phyloP scores from a whole-genome alignment of 2,888 invertebrate species.

The Drosophila picticornis region DNA sequence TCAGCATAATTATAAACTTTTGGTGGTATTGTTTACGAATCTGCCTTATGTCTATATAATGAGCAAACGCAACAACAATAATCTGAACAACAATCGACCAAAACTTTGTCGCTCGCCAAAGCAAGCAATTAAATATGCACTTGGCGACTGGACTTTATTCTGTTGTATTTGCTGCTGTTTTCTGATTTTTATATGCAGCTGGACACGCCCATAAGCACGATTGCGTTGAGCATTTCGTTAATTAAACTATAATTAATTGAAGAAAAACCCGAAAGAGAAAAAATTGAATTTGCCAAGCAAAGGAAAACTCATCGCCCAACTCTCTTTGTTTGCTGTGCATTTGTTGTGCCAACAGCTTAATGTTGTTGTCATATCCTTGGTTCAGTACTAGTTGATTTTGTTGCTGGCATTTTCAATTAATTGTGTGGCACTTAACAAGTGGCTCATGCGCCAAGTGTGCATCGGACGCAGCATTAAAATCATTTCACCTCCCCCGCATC shows the following conservation, averaged over 20 bases:
- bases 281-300: constrained; percentile 11
- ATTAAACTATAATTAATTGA: constrained; percentile 77
- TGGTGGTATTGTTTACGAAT: constrained; percentile 62
- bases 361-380: constrained; percentile 51
- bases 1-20: constrained; percentile 83
- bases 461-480: constrained; percentile 29
- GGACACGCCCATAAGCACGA: constrained; percentile 72
- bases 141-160: constrained; percentile 33
- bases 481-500: not conserved
- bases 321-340: constrained; percentile 57
- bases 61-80: constrained; percentile 25
- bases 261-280: constrained; percentile 9
- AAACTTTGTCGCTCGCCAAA: constrained; percentile 53
- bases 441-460: constrained; percentile 40
- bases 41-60: constrained; percentile 60
- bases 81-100: constrained; percentile 8
- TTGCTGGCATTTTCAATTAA: constrained; percentile 63
- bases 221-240: constrained; percentile 67
- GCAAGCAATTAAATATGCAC: constrained; percentile 75
- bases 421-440: constrained; percentile 53
- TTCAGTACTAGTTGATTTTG: constrained; percentile 8
- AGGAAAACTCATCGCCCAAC: constrained; percentile 20
- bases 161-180: not conserved
- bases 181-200: constrained; percentile 30
- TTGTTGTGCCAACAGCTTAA: constrained; percentile 42